Evolutionary conservation across 2,113 vertebrate genomes (phyloP), one percentile per base, ranked within the genome.

Genomic region (Ceyx margarethae): DNA sequence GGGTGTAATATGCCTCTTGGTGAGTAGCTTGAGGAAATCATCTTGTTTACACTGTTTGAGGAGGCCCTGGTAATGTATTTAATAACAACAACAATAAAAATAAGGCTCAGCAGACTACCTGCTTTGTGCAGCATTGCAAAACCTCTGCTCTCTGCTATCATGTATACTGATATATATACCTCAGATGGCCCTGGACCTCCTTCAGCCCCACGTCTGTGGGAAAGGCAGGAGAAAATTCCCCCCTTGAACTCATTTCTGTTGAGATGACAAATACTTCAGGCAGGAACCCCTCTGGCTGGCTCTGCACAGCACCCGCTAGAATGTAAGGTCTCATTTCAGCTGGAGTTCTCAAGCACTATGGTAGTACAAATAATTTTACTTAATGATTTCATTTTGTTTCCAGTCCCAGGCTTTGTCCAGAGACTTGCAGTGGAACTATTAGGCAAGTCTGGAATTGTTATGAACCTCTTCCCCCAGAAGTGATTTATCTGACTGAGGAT

Each of bases 351-450:
- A 89, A 93, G 83, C 21, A 31, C 78, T 72, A 4, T 18, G 56
- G 72, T 40, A 74, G 43, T 33, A 92, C 43, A 92, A 77, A 94
- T 93, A 82, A 95, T 94, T 96, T 81, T 84, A 64, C 69, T 31
- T 91, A 91, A 89, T 85, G 71, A 62, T 89, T 95, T 94, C 68
- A 93, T 92, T 93, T 91, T 67, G 58, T 89, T 95, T 92, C 68
- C 75, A 82, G 75, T 89, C 61, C n/a, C 4, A 1, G 76, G 51
- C 81, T 91, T 93, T 92, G 64, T 85, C 61, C 87, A 89, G 84
- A 85, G 65, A 50, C 67, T 89, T 20, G 1, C 61, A 62, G 82
- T 85, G 57, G 87, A 92, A 89, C 79, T 76, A 80, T 94, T 91
- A 93, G 37, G 65, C 33, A 75, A 82, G 75, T 89, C 87, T 95